These are phyloP conservation scores for Platygyra sinensis DNA, from an alignment of 64 coral and sea anemone species.

Conservation along the genomic window DNA sequence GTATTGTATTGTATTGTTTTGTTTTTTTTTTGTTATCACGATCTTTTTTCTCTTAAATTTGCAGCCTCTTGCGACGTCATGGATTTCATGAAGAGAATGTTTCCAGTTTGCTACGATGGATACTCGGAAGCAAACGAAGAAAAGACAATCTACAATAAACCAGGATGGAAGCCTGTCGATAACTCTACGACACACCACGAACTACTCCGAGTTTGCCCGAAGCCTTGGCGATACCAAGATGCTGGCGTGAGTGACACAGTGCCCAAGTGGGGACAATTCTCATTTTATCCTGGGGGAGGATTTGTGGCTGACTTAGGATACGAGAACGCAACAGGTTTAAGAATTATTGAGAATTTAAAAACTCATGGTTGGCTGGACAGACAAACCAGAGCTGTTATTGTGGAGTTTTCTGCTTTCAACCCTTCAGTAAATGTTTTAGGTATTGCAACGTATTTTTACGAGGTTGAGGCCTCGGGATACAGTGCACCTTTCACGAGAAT, in stretches of 20 bases:
- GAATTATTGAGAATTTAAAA: constrained; percentile 24
- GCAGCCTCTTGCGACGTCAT: constrained; percentile 51
- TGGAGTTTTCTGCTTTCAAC: constrained; percentile 60
- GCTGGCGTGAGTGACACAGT: constrained; percentile 2
- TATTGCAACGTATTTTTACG: constrained; percentile 49
- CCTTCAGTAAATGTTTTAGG: constrained; percentile 39
- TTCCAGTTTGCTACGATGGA: constrained; percentile 35
- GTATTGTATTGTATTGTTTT: too few species aligned
- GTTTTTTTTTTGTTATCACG: too few species aligned
- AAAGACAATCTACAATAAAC: constrained; percentile 43
- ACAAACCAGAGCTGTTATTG: constrained; percentile 48
- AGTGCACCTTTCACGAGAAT: constrained; percentile 27
- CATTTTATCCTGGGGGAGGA: constrained; percentile 58
- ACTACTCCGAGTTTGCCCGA: constrained; percentile 65
- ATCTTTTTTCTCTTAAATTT: neutral
- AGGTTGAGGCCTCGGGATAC: constrained; percentile 45
- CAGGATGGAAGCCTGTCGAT: constrained; percentile 40
- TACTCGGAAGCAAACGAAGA: constrained; percentile 54
- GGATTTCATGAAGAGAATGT: constrained; percentile 10
- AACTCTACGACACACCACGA: constrained; percentile 14
- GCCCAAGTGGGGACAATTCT: constrained; percentile 52
- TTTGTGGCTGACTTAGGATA: constrained; percentile 59
- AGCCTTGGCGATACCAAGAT: constrained; percentile 65
- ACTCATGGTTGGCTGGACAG: constrained; percentile 54
- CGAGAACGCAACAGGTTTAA: constrained; percentile 43